These are phyloP conservation scores for Dryococelus australis DNA, from an alignment of 2,888 invertebrate genomes.

Conservation along the genomic window DNA sequence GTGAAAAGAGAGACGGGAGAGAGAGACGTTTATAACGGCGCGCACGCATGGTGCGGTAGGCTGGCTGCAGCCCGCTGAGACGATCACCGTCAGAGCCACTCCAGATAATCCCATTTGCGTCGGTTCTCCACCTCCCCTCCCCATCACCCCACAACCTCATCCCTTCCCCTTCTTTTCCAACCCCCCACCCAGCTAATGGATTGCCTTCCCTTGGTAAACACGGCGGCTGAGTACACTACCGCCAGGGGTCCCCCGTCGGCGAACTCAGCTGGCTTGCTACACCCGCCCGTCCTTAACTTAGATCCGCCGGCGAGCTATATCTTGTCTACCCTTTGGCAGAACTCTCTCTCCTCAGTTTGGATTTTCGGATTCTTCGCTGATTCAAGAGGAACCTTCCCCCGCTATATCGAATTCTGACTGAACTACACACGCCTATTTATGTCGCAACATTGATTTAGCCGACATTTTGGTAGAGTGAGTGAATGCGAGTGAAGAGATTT, in stretches of 20 bases:
- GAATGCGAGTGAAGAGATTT: no score
- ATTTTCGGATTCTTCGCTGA: no score
- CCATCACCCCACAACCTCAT: neutral
- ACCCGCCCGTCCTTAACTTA: neutral
- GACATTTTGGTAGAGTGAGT: no score
- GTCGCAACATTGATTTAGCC: no score
- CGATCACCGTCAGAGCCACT: neutral
- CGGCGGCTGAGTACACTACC: slow-evolving; percentile 7
- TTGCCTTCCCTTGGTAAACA: slow-evolving; percentile 3
- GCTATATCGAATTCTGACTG: no score
- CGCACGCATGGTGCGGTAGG: neutral
- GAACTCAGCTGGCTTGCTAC: neutral
- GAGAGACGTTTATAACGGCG: neutral
- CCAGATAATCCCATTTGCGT: slow-evolving; percentile 7
- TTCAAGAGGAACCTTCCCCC: no score
- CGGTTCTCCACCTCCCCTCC: neutral
- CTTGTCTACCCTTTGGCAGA: neutral
- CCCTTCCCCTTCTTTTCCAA: neutral
- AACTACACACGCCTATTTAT: no score
- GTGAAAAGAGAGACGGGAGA: no score
- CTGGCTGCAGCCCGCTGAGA: neutral
- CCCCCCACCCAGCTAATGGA: neutral
- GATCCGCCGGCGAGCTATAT: neutral
- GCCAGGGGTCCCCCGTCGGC: neutral
- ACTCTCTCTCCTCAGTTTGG: no score